Conservation (phyloP, 1,140 invertebrate species). For the Drosophila parabipectinata region DNA sequence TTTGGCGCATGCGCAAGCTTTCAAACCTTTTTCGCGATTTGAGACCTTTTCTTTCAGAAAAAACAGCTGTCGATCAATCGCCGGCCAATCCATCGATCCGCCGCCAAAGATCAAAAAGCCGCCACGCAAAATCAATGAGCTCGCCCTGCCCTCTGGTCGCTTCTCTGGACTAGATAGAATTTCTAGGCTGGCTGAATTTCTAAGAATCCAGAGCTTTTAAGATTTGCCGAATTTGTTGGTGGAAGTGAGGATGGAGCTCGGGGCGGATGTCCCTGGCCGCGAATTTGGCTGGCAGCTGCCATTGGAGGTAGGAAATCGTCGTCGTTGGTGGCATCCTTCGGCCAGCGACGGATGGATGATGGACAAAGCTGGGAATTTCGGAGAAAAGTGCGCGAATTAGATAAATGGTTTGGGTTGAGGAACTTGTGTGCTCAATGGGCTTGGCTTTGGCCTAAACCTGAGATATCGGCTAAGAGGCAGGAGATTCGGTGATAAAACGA, state of each 20-base stretch:
- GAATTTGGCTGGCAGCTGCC: conserved; percentile 58
- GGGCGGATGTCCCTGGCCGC: conserved; percentile 53
- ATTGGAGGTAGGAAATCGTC: conserved; percentile 22
- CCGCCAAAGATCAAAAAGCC: conserved; percentile 75
- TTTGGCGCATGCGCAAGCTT: conserved; percentile 76
- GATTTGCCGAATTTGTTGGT: conserved; percentile 71
- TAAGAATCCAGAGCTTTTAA: conserved; percentile 73
- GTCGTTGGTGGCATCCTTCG: conserved; percentile 61
- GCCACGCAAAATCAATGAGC: conserved; percentile 69
- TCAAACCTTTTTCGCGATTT: conserved; percentile 80
- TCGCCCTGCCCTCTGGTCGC: conserved; percentile 39
- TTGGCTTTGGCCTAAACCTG: conserved; percentile 20
- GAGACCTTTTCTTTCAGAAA: conserved; percentile 50
- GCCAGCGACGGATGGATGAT: conserved; percentile 25
- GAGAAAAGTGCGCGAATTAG: conserved; percentile 40
- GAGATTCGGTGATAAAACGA: not conserved
- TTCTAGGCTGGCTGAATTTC: conserved; percentile 73
- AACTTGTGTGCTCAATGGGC: conserved; percentile 43
- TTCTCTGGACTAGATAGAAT: conserved; percentile 74
- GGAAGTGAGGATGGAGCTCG: conserved; percentile 47
- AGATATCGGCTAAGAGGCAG: conserved; percentile 1
- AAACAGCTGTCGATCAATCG: conserved; percentile 64
- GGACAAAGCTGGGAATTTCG: conserved; percentile 48
- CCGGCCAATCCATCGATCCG: conserved; percentile 54
- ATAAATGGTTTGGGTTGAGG: conserved; percentile 24